These are phyloP conservation scores for Anser brachyrhynchus DNA, from an alignment of 2,113 vertebrate genomes.

Conservation along the genomic window DNA sequence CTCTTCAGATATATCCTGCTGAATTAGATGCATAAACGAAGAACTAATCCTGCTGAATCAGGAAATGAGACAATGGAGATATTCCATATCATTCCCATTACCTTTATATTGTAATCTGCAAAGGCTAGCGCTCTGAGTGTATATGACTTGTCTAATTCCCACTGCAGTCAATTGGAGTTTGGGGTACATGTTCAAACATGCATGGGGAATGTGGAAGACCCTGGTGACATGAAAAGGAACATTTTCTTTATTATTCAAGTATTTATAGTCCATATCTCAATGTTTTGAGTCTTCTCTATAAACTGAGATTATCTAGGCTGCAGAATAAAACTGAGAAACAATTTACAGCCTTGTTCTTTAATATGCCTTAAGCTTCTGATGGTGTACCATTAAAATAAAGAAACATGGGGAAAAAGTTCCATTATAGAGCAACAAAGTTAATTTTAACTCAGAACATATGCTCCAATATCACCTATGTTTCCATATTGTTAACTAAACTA, in stretches of 20 bases:
- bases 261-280: not conserved
- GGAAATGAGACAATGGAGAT: conserved; percentile 20
- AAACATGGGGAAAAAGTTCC: not conserved
- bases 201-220: not conserved
- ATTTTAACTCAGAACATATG: conserved; percentile 26
- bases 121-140: not conserved
- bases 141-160: not conserved
- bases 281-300: not conserved
- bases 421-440: not conserved
- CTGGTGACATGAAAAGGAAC: not conserved
- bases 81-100: not conserved
- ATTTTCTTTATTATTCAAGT: not conserved
- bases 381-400: not conserved
- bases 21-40: conserved; percentile 2
- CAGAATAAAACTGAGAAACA: not conserved
- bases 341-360: conserved; percentile 1
- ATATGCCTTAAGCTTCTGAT: not conserved
- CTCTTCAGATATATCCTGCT: not conserved
- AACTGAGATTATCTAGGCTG: not conserved
- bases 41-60: conserved; percentile 43
- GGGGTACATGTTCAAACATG: not conserved
- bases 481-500: conserved; percentile 43
- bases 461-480: conserved; percentile 22
- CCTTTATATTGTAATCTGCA: not conserved
- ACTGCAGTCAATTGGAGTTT: not conserved